These are phyloP conservation scores for Petaurus breviceps DNA, from an alignment of 2,113 vertebrate species.

Conservation along the genomic window DNA sequence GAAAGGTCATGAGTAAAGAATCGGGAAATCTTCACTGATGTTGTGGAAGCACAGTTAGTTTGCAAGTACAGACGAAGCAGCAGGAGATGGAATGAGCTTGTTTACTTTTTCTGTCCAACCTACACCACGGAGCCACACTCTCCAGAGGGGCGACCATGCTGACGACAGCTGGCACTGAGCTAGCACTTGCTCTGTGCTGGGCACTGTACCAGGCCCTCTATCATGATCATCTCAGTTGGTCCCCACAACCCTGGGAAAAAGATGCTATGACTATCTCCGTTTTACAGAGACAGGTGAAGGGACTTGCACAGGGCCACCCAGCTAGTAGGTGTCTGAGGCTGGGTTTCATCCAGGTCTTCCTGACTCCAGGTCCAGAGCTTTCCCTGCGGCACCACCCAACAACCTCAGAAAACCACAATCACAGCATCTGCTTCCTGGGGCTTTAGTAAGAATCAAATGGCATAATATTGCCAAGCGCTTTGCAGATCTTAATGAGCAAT, in stretches of 20 bases:
- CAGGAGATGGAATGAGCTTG: neutral
- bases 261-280: neutral
- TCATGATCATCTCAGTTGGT: neutral
- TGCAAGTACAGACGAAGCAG: neutral
- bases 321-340: neutral
- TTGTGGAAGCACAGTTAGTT: neutral
- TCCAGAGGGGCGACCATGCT: neutral
- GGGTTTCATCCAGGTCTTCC: neutral
- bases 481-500: neutral
- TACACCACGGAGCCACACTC: neutral
- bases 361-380: neutral
- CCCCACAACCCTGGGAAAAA: neutral
- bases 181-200: neutral
- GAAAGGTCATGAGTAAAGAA: neutral
- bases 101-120: conserved; percentile 17
- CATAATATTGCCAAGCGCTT: too few relatives aligned
- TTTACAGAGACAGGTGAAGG: neutral
- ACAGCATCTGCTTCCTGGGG: neutral
- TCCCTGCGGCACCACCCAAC: neutral
- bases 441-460: neutral
- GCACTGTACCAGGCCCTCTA: neutral
- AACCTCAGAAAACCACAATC: neutral
- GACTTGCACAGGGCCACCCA: neutral
- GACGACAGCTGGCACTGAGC: neutral
- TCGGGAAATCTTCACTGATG: conserved; percentile 35